Percentiles rank a stretch among this genome's conserved stretches.
Conservation (phyloP, 2,797 vertebrate species). For the Aeoliscus strigatus region DNA sequence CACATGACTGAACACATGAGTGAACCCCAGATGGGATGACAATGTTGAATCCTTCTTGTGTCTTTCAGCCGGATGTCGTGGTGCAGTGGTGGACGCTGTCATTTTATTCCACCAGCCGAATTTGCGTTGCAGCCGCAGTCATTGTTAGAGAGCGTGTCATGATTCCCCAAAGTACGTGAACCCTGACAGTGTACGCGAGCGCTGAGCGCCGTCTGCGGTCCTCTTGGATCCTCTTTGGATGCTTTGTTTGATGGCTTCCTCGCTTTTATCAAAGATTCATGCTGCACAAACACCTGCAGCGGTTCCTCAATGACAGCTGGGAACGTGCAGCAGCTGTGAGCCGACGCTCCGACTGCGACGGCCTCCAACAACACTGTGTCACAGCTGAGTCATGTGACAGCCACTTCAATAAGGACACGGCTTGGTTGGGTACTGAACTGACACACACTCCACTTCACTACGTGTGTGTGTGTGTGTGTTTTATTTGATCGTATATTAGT, state of each 20-base stretch:
- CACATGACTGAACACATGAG: too few species aligned
- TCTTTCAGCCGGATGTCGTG: background rate
- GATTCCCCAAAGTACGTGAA: conserved; percentile 29
- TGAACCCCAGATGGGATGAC: too few species aligned
- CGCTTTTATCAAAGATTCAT: conserved; percentile 69
- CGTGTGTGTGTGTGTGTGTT: too few species aligned
- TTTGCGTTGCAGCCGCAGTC: conserved; percentile 12
- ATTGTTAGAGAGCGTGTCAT: conserved; percentile 63
- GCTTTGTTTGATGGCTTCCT: conserved; percentile 65
- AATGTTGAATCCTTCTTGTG: too few species aligned
- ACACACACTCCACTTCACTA: too few species aligned
- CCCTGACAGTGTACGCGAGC: conserved; percentile 42
- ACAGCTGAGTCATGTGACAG: conserved; percentile 48
- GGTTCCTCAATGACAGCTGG: conserved; percentile 70
- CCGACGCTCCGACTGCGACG: conserved; percentile 43
- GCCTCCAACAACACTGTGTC: conserved; percentile 46
- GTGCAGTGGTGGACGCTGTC: background rate
- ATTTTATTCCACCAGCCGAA: background rate
- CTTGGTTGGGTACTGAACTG: background rate
- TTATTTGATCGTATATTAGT: too few species aligned
- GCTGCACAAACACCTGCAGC: conserved; percentile 69
- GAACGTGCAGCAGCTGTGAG: conserved; percentile 58
- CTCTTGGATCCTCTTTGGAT: conserved; percentile 60
- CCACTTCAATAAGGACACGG: conserved; percentile 18
- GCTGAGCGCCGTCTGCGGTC: too few species aligned